These are phyloP conservation scores for Heliconius himera DNA, from an alignment of 1,140 invertebrate genomes.

Conservation along the genomic window DNA sequence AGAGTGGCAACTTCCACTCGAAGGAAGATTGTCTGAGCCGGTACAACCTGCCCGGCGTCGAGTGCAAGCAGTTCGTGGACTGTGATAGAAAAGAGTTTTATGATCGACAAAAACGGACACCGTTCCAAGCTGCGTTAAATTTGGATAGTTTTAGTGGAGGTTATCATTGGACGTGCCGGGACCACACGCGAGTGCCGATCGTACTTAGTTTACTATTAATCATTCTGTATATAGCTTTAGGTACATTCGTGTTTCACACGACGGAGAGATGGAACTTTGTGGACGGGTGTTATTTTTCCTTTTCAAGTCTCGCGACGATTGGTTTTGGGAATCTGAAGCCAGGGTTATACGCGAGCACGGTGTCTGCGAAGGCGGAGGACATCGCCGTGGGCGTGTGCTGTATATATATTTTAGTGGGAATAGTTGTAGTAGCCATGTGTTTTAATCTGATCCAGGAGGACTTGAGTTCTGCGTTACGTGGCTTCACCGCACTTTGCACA, in stretches of 20 bases:
- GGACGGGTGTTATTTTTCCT: slow-evolving; percentile 97
- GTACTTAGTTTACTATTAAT: slow-evolving; percentile 94
- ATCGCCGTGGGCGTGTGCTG: slow-evolving; percentile 90
- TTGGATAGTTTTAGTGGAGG: slow-evolving; percentile 65
- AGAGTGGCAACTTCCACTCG: slow-evolving; percentile 61
- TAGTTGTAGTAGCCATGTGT: slow-evolving; percentile 98
- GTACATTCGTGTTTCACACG: slow-evolving; percentile 94
- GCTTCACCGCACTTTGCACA: slow-evolving; percentile 74
- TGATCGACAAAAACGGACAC: slow-evolving; percentile 58
- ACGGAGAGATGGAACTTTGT: slow-evolving; percentile 94
- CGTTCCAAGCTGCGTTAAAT: slow-evolving; percentile 72
- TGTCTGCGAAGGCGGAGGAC: slow-evolving; percentile 86
- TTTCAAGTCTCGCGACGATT: slow-evolving; percentile 94
- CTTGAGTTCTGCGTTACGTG: slow-evolving; percentile 86
- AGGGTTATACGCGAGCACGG: slow-evolving; percentile 86
- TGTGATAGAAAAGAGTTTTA: slow-evolving; percentile 52
- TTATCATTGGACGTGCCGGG: slow-evolving; percentile 78
- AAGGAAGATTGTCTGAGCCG: slow-evolving; percentile 59
- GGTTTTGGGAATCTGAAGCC: slow-evolving; percentile 94
- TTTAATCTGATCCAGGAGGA: slow-evolving; percentile 98
- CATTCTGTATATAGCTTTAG: slow-evolving; percentile 93
- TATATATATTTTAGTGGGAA: slow-evolving; percentile 95
- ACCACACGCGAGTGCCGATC: slow-evolving; percentile 89
- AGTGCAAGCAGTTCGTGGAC: slow-evolving; percentile 50
- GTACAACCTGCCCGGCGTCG: slow-evolving; percentile 40